Evolutionary conservation across 2,797 vertebrate genomes (phyloP).

Genomic region (Orientallactaga sibirica): DNA sequence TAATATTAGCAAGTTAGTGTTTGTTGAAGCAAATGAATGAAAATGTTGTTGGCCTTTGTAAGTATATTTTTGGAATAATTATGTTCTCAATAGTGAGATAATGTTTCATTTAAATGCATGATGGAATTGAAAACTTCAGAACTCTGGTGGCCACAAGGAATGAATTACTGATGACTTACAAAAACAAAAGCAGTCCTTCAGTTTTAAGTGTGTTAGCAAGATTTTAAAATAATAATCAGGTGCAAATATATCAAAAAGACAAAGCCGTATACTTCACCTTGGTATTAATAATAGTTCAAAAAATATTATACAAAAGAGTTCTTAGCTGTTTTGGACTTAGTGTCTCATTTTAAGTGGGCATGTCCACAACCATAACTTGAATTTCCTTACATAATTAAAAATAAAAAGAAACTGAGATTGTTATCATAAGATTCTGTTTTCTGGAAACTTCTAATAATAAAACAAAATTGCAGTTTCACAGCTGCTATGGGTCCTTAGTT

Average conservation of each 20-base stretch:
- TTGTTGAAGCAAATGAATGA: not conserved
- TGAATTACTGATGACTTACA: not conserved
- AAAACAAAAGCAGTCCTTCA: not conserved
- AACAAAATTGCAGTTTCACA: constrained; percentile 60
- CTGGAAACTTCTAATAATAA: constrained; percentile 68
- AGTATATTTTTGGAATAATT: not conserved
- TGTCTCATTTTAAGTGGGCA: not conserved
- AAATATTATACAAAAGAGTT: not conserved
- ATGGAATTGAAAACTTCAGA: not conserved
- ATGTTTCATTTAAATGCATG: not conserved
- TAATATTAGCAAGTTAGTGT: not conserved
- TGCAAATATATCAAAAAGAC: not conserved
- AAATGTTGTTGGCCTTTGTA: not conserved
- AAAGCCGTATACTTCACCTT: accelerated
- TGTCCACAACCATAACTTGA: not conserved
- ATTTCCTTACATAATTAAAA: constrained; percentile 45
- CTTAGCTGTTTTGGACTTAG: constrained; percentile 37
- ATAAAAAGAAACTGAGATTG: not conserved
- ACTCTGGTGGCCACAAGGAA: not conserved
- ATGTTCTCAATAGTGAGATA: not conserved
- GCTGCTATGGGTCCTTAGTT: constrained; percentile 56
- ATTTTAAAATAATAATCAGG: constrained; percentile 17
- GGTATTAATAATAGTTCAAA: not conserved
- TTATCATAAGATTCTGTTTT: constrained; percentile 64
- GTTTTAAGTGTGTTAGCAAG: not conserved